phyloP scores from a whole-genome alignment of 2,888 invertebrate genomes.

The Mythimna pallens region DNA sequence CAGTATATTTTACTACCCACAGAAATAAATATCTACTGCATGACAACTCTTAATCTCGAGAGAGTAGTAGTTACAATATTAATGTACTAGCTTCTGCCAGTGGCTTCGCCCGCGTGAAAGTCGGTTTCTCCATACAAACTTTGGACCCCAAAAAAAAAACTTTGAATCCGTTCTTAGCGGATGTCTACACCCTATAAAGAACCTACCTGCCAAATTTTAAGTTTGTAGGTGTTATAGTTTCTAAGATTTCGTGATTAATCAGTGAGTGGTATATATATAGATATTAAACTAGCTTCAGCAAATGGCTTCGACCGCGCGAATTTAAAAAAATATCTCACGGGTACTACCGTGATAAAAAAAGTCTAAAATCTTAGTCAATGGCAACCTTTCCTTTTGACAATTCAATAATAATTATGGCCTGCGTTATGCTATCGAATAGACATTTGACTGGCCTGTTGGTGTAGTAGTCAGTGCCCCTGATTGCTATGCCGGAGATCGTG shows the following conservation, averaged over 20 bases:
- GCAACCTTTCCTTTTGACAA: not conserved
- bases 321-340: not conserved
- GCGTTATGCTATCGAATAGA: not conserved
- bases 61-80: constrained; percentile 44
- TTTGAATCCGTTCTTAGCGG: no score
- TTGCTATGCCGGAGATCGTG: no score
- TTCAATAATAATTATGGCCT: not conserved
- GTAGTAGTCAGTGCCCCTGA: no score
- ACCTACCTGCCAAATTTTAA: no score
- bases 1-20: constrained; percentile 14
- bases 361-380: not conserved
- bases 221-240: no score
- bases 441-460: no score
- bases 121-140: no score
- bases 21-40: constrained; percentile 34
- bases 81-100: constrained; percentile 34
- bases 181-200: no score
- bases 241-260: no score
- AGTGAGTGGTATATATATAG: no score
- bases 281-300: not conserved
- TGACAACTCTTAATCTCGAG: constrained; percentile 31
- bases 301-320: not conserved
- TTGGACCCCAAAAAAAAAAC: no score
- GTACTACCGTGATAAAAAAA: not conserved
- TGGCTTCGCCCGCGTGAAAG: no score